phyloP scores from a whole-genome alignment of 2,113 vertebrate genomes.

The Galemys pyrenaicus region DNA sequence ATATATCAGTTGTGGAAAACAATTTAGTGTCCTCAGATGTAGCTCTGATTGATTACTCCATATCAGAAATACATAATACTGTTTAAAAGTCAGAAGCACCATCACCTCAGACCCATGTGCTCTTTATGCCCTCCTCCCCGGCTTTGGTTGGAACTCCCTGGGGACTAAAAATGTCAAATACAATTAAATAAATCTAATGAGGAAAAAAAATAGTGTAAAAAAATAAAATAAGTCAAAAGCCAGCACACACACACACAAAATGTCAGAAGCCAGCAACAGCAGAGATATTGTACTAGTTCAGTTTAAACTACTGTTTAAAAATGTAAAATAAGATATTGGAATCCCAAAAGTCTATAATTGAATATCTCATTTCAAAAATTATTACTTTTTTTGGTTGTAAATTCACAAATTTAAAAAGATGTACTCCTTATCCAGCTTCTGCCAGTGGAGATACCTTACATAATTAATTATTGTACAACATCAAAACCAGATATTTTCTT shows the following conservation, averaged over 20 bases:
- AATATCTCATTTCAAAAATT: not conserved
- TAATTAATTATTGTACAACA: not conserved
- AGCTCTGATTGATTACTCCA: not conserved
- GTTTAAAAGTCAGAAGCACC: too few relatives aligned
- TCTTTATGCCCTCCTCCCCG: too few relatives aligned
- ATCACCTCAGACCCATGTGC: too few relatives aligned
- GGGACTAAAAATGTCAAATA: too few relatives aligned
- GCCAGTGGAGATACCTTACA: not conserved
- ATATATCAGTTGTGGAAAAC: not conserved
- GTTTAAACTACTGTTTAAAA: not conserved
- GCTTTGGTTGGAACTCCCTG: too few relatives aligned
- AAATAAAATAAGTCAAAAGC: too few relatives aligned
- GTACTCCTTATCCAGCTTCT: not conserved
- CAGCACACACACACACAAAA: too few relatives aligned
- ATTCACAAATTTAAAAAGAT: not conserved
- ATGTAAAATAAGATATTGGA: not conserved
- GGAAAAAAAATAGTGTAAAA: too few relatives aligned
- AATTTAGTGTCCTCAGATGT: not conserved
- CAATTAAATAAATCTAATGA: too few relatives aligned
- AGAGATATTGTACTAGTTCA: not conserved
- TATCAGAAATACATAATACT: not conserved
- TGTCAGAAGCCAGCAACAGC: not conserved
- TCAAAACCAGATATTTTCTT: not conserved
- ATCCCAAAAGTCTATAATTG: not conserved
- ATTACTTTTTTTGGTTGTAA: not conserved